phyloP scores from a whole-genome alignment of 1,140 invertebrate species.

The Wasmannia auropunctata region DNA sequence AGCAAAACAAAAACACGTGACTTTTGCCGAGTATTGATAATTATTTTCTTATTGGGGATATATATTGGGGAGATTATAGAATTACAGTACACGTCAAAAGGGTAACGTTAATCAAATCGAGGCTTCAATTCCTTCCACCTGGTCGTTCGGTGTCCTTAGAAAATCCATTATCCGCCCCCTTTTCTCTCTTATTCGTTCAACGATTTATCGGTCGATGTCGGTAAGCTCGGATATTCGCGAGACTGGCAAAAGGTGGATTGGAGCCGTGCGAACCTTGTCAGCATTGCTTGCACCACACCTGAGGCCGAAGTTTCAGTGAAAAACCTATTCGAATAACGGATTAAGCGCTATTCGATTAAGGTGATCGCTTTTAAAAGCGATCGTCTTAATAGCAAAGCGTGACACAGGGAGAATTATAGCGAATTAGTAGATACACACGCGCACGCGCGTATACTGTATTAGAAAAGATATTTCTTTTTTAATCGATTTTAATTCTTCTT shows the following conservation, averaged over 20 bases:
- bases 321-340: slow-evolving; percentile 41
- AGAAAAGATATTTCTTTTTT: not conserved
- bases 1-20: slow-evolving; percentile 26
- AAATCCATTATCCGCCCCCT: slow-evolving; percentile 55
- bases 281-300: not conserved
- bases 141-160: slow-evolving; percentile 25
- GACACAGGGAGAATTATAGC: not conserved
- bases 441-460: not conserved
- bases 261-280: slow-evolving; percentile 10
- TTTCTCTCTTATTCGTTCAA: slow-evolving; percentile 1
- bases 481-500: slow-evolving; percentile 1
- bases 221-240: slow-evolving; percentile 53
- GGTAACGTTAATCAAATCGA: slow-evolving; percentile 52
- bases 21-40: not conserved
- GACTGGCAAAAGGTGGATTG: slow-evolving; percentile 21
- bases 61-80: too few relatives aligned
- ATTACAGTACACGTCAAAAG: slow-evolving; percentile 44
- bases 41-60: slow-evolving; percentile 46
- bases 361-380: not conserved
- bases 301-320: slow-evolving; percentile 36
- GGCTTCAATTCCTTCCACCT: slow-evolving; percentile 58
- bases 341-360: slow-evolving; percentile 24
- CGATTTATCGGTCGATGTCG: slow-evolving; percentile 21
- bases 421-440: not conserved
- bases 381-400: not conserved